Evolutionary conservation across 2,888 invertebrate genomes (phyloP).

Genomic region (Fabriciana adippe): DNA sequence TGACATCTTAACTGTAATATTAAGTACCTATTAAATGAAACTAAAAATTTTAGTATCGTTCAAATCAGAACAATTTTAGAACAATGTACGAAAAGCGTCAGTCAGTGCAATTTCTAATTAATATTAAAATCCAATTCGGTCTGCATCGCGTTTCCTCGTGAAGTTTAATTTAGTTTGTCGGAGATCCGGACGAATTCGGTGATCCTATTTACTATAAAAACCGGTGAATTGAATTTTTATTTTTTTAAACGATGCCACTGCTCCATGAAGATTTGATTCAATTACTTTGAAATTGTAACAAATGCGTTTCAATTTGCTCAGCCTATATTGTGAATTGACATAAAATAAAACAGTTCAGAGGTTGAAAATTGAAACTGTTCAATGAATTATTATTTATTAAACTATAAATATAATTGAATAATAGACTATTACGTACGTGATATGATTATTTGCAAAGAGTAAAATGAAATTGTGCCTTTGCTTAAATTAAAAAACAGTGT

Average conservation of each 20-base stretch:
- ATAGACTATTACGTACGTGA: too few species aligned
- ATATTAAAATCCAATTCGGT: conserved; percentile 58
- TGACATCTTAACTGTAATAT: too few species aligned
- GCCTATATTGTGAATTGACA: neutral
- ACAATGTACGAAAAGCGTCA: conserved; percentile 39
- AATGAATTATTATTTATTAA: too few species aligned
- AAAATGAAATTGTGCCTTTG: too few species aligned
- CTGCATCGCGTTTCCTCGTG: conserved; percentile 40
- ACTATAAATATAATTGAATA: too few species aligned
- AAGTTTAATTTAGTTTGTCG: conserved; percentile 47
- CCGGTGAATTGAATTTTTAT: conserved; percentile 10
- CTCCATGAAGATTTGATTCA: conserved; percentile 3
- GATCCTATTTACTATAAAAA: conserved; percentile 25
- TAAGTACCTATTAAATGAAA: too few species aligned
- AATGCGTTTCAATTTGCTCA: conserved; percentile 12
- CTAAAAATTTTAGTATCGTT: neutral
- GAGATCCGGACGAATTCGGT: conserved; percentile 25
- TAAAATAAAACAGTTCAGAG: too few species aligned
- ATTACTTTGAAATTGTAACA: conserved; percentile 15
- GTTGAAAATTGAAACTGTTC: too few species aligned
- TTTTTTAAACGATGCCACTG: conserved; percentile 12
- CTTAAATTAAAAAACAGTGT: too few species aligned
- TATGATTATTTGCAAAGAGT: too few species aligned
- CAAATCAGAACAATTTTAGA: conserved; percentile 21
- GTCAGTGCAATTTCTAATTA: conserved; percentile 52